Conservation (phyloP, 2,113 vertebrate species). For the Atlantisia rogersi region DNA sequence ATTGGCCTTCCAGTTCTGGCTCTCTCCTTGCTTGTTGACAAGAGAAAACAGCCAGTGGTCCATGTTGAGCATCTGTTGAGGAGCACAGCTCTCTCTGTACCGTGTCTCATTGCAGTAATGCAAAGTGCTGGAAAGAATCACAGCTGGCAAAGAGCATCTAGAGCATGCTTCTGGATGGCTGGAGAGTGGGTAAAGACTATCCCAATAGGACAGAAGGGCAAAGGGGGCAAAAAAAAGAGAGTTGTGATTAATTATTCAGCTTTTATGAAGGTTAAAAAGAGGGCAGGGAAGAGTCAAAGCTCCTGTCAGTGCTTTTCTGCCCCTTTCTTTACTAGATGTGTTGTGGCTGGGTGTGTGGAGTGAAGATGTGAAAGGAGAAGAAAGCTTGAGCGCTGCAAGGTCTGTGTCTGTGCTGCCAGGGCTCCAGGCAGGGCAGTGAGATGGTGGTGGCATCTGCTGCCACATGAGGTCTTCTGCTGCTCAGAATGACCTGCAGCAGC, state of each 20-base stretch:
- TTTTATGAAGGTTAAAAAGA: not conserved
- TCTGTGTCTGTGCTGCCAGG: not conserved
- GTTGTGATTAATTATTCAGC: not conserved
- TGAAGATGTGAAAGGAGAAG: not conserved
- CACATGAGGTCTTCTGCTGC: not conserved
- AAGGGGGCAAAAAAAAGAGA: not conserved
- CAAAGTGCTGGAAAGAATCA: not conserved
- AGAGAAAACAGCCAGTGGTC: not conserved
- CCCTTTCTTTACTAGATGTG: fast-evolving
- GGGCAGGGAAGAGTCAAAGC: not conserved
- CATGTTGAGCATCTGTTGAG: not conserved
- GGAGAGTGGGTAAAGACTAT: not conserved
- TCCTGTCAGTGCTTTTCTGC: not conserved
- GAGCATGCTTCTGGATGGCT: not conserved
- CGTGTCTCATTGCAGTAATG: too few species aligned
- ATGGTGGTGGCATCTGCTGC: not conserved
- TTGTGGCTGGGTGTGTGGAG: not conserved
- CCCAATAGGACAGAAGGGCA: not conserved
- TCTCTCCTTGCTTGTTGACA: not conserved
- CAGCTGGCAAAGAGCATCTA: not conserved
- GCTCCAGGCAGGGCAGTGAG: fast-evolving
- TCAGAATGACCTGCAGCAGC: fast-evolving
- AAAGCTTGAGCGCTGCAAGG: too few species aligned
- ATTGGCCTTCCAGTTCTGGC: not conserved
- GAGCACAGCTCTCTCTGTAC: not conserved